Base-by-base conservation (phyloP, 2,888 invertebrate species). In the Fragum whitleyi region DNA sequence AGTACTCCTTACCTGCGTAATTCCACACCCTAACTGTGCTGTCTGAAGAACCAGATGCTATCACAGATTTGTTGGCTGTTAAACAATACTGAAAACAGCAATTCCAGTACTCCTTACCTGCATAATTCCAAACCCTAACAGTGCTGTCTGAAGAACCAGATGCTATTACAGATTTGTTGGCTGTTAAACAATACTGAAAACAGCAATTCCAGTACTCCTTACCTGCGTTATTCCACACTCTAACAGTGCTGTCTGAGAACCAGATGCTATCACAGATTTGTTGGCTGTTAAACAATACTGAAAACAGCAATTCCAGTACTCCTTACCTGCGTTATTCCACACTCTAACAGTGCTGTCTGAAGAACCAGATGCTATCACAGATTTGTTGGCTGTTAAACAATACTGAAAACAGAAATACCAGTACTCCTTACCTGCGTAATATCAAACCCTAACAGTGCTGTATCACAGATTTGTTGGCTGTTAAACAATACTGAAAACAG, bases 41-140 rank as follows among this genome's bases (percentile, higher is more conserved):
- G 77, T 92, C 92, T 1, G 91, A 87, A 14, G 90, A 89, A 1
- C 92, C 92, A 55, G 92, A 91, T 6, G 90, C 92, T 72, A 92
- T 91, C 65, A 91, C 88, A 39, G 86, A 80, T 16, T 87, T 76
- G 71, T 90, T 92, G 59, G 88, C 91, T 42, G 83, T 90, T n/a
- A 92, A 71, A 81, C 92, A 92, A 70, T 92, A 92, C 92, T 92
- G 88, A 29, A 91, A 91, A 68, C n/a, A n/a, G n/a, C n/a, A n/a
- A n/a, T n/a, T n/a, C n/a, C n/a, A n/a, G n/a, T n/a, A n/a, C n/a
- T n/a, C n/a, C n/a, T n/a, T n/a, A n/a, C n/a, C n/a, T n/a, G n/a
- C n/a, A n/a, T n/a, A n/a, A n/a, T n/a, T n/a, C n/a, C n/a, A n/a
- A n/a, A n/a, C n/a, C n/a, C n/a, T n/a, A n/a, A n/a, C n/a, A n/a